phyloP scores from a whole-genome alignment of 2,888 invertebrate species.

The Agelastica alni region DNA sequence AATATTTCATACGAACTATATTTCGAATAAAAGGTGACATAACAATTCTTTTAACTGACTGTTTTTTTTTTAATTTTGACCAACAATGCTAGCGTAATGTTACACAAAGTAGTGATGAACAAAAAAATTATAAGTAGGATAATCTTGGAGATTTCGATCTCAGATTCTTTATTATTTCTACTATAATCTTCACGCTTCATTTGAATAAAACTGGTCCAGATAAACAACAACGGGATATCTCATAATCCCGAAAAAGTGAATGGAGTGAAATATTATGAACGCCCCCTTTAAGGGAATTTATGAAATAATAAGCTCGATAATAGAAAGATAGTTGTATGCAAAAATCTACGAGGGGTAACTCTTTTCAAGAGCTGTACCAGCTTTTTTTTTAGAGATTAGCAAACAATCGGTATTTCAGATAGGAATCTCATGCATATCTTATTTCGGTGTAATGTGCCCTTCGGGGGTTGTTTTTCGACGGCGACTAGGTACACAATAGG shows the following conservation, averaged over 20 bases:
- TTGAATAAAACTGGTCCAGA: conserved; percentile 18
- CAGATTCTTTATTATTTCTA: conserved; percentile 3
- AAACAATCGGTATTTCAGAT: conserved; percentile 25
- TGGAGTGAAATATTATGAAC: conserved; percentile 7
- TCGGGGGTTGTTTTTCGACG: conserved; percentile 25
- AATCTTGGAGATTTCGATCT: conserved; percentile 16
- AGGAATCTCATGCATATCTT: conserved; percentile 37
- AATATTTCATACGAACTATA: too few relatives aligned
- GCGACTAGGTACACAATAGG: conserved; percentile 3
- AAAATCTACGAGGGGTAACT: conserved; percentile 24
- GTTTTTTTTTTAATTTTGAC: too few relatives aligned
- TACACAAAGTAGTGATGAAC: not conserved
- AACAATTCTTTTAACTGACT: too few relatives aligned
- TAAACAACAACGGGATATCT: conserved; percentile 6
- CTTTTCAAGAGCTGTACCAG: conserved; percentile 19
- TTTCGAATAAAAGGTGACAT: too few relatives aligned
- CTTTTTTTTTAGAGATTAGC: conserved; percentile 30
- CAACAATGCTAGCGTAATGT: not conserved
- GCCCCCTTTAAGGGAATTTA: conserved; percentile 29
- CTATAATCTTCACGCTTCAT: conserved; percentile 11
- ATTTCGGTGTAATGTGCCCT: conserved; percentile 34
- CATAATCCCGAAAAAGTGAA: conserved; percentile 13
- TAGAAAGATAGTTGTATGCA: conserved; percentile 26
- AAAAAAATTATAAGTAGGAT: conserved; percentile 17
- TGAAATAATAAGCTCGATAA: conserved; percentile 35